Evolutionary conservation across 2,888 invertebrate species (phyloP).

Genomic region (Eristalinus aeneus): DNA sequence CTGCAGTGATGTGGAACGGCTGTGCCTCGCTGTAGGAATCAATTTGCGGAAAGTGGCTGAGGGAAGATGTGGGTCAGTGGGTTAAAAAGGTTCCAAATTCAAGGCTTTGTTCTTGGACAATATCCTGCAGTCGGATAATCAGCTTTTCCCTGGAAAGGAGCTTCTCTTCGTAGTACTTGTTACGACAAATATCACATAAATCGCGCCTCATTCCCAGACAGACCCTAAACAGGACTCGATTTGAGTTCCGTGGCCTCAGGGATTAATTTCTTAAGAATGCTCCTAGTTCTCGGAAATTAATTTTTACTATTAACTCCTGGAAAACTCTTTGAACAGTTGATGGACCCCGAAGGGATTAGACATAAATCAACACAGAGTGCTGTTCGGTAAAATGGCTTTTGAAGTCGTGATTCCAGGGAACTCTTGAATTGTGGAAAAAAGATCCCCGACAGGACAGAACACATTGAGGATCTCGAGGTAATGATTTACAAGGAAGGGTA

Average conservation of each 20-base stretch:
- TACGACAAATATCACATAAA: too few relatives aligned
- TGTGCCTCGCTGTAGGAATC: conserved; percentile 19
- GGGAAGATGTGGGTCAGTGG: not conserved
- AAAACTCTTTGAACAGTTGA: too few relatives aligned
- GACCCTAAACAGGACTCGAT: too few relatives aligned
- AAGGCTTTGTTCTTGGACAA: not conserved
- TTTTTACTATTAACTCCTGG: not conserved
- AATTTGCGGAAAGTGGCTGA: not conserved
- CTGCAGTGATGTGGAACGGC: conserved; percentile 18
- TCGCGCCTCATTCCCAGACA: not conserved
- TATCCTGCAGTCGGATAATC: not conserved
- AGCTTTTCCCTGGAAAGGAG: not conserved
- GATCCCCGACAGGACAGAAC: too few relatives aligned
- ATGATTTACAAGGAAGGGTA: too few relatives aligned
- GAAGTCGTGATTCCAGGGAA: too few relatives aligned
- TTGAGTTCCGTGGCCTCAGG: too few relatives aligned
- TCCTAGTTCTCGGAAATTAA: not conserved
- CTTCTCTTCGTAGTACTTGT: not conserved
- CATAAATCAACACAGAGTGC: too few relatives aligned
- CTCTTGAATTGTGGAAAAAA: too few relatives aligned
- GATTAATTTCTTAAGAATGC: not conserved
- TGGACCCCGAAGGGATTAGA: too few relatives aligned
- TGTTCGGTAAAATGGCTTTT: too few relatives aligned
- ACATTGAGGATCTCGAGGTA: too few relatives aligned
- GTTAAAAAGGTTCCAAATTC: not conserved